Base-by-base conservation (phyloP, 2,797 vertebrate species). In the Phrynocephalus guinanensis region DNA sequence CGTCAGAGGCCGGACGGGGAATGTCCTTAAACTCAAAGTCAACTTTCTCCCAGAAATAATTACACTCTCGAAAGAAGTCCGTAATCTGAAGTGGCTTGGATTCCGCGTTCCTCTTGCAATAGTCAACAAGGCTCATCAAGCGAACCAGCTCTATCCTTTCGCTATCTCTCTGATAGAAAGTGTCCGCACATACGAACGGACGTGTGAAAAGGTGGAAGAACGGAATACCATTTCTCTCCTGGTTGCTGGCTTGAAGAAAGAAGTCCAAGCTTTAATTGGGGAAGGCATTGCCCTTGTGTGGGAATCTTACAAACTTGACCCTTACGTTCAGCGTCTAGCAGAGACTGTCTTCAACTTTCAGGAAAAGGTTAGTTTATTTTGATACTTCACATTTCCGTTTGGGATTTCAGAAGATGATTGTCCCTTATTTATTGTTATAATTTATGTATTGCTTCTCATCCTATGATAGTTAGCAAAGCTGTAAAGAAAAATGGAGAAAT, bases 321-420 rank as follows among this genome's bases (percentile, higher is more conserved):
- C 99, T 0, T 99, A 99, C 0, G 99, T 99, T 24, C 99, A 99
- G 92, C 98, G 99, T 44, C 95, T 99, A 85, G 99, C 99, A 0
- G 99, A 99, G 96, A 99, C 98, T 0, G 99, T 99, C 92, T 99
- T 99, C 97, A 99, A 98, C 95, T 99, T 99, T 96, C 99, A 99
- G 90, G 99, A 99, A 85, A 99, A 99, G 98, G 99, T 99, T 83
- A 11, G 96, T 93, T 76, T 50, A 60, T 56, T 79, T 70, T 85
- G 10, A 9, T 52, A 28, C 9, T 68, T 67, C 1, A 1, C 13
- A n/a, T 67, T 75, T 52, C 13, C 1, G 15, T 33, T 56, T 76
- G 15, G 4, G 1, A 16, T 70, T 87, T 84, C 56, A 18, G 60
- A 63, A 63, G 60, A 63, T 63, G 60, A 63, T 63, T 18, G 18